Evolutionary conservation across 2,888 invertebrate species (phyloP).

Genomic region (Napeogenes inachia): DNA sequence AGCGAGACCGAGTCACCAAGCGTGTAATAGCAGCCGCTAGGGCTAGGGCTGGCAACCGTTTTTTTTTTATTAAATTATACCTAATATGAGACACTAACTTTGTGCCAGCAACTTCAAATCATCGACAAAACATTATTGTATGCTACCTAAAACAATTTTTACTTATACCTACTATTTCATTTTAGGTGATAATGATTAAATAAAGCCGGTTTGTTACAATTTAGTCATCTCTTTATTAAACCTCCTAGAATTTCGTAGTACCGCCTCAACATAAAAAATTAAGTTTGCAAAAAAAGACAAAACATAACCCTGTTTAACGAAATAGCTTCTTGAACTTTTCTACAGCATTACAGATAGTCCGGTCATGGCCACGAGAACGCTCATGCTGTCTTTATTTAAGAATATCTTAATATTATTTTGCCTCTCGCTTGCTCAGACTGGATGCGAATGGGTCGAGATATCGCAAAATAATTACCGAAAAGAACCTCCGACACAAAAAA

Average conservation of each 20-base stretch:
- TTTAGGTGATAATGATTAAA: too few relatives aligned
- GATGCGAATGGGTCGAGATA: constrained; percentile 67
- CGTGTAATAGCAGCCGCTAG: neutral
- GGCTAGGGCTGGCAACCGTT: neutral
- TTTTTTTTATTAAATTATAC: too few relatives aligned
- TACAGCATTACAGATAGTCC: constrained; percentile 41
- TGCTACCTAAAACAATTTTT: too few relatives aligned
- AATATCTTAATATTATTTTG: constrained; percentile 44
- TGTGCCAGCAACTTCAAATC: too few relatives aligned
- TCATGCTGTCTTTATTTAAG: constrained; percentile 27
- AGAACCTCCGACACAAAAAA: constrained; percentile 31
- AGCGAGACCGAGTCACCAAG: constrained; percentile 5
- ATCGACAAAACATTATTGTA: too few relatives aligned
- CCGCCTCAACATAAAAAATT: neutral
- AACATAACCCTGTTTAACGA: constrained; percentile 8
- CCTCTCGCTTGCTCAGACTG: constrained; percentile 38
- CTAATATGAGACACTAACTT: too few relatives aligned
- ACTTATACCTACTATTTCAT: too few relatives aligned
- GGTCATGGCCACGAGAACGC: constrained; percentile 17
- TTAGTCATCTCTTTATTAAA: too few relatives aligned
- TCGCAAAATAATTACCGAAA: constrained; percentile 58
- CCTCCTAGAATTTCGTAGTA: too few relatives aligned
- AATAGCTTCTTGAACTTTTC: constrained; percentile 30
- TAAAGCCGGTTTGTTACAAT: too few relatives aligned
- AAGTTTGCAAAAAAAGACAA: neutral